These are phyloP conservation scores for Indicator maculatus DNA, from an alignment of 2,113 vertebrate species.

Conservation along the genomic window DNA sequence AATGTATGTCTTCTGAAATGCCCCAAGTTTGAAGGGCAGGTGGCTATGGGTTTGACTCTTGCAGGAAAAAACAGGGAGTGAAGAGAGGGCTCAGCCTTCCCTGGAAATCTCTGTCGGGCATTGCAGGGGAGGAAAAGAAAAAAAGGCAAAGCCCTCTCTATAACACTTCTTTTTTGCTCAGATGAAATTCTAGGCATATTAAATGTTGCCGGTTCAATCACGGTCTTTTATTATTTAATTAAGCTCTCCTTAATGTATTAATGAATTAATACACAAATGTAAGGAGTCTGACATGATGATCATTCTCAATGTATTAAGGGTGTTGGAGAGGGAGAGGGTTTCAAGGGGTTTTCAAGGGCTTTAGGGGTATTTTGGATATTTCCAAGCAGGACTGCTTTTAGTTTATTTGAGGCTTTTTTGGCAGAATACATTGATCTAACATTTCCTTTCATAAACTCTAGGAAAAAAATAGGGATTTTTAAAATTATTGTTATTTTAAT, in stretches of 20 bases:
- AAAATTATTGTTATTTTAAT: neutral
- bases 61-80: neutral
- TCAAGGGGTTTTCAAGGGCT: conserved; percentile 53
- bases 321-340: conserved; percentile 27
- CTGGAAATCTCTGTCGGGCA: neutral
- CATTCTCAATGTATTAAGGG: conserved; percentile 8
- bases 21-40: neutral
- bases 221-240: conserved; percentile 55
- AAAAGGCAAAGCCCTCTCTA: neutral
- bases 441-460: conserved; percentile 22
- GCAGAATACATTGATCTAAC: conserved; percentile 37
- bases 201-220: conserved; percentile 27
- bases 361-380: conserved; percentile 39
- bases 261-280: conserved; percentile 57
- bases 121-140: neutral
- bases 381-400: conserved; percentile 26
- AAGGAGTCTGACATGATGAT: neutral
- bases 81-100: neutral
- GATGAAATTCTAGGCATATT: neutral
- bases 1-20: neutral
- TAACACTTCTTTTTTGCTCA: neutral
- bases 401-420: conserved; percentile 52
- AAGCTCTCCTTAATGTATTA: conserved; percentile 38
- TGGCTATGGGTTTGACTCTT: neutral
- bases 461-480: neutral